Conservation (phyloP, 1,140 invertebrate species). For the Oncopeltus fasciatus region DNA sequence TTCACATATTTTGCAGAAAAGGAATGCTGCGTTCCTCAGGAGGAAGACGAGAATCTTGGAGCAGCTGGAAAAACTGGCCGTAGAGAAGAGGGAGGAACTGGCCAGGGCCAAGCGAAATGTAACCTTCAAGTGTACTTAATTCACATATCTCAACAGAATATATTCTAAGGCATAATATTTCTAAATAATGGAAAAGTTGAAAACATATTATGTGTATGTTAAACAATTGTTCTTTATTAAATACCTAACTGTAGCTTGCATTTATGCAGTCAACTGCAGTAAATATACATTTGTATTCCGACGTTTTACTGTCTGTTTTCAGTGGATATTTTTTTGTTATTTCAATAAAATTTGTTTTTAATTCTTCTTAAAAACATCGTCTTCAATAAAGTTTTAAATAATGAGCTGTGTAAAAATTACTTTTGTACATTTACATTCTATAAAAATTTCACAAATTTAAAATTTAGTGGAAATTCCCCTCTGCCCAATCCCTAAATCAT, state of each 20-base stretch:
- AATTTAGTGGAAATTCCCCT: too few species aligned
- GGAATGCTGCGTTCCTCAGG: background rate
- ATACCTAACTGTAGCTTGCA: background rate
- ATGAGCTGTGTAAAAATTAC: too few species aligned
- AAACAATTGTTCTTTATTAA: background rate
- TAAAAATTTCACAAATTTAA: too few species aligned
- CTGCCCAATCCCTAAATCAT: too few species aligned
- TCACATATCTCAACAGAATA: background rate
- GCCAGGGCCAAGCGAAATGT: background rate
- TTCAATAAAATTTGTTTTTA: too few species aligned
- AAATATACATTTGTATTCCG: background rate
- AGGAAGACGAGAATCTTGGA: background rate
- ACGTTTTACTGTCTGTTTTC: background rate
- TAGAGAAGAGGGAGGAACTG: background rate
- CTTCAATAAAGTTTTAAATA: too few species aligned
- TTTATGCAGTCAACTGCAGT: background rate
- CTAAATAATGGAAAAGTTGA: background rate
- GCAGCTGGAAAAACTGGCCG: background rate
- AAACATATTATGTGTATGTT: background rate
- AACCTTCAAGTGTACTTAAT: background rate
- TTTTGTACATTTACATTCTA: too few species aligned
- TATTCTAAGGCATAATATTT: background rate
- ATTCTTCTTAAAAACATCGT: too few species aligned
- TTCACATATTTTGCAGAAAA: slow-evolving; percentile 1
- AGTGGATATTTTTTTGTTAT: background rate